Percentiles rank a stretch among this genome's conserved stretches.
These are phyloP conservation scores for Actinia equina DNA, from an alignment of 64 coral and sea anemone species.

Conservation along the genomic window DNA sequence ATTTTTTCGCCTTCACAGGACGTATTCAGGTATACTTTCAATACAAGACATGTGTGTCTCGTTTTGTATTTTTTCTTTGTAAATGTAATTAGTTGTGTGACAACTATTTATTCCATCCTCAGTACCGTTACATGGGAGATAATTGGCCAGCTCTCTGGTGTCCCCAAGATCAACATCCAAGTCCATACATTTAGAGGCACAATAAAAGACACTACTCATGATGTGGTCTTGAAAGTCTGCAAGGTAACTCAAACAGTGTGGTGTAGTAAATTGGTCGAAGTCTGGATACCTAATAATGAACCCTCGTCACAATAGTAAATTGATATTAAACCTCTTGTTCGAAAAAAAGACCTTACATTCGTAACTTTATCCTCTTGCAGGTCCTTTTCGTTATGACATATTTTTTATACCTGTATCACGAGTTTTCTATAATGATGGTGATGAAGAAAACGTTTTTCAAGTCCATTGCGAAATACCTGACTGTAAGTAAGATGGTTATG, in stretches of 20 bases:
- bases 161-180: slow-evolving; percentile 1
- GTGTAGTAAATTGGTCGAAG: neutral
- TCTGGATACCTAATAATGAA: neutral
- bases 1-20: slow-evolving; percentile 33
- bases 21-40: neutral
- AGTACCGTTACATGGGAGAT: slow-evolving; percentile 34
- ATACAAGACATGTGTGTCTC: neutral
- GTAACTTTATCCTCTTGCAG: neutral
- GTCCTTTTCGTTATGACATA: slow-evolving; percentile 14
- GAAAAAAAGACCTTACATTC: neutral
- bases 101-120: neutral
- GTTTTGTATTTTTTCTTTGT: neutral
- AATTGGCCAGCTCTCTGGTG: neutral
- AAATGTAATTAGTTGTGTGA: neutral
- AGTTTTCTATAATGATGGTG: slow-evolving; percentile 16
- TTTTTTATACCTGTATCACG: slow-evolving; percentile 31
- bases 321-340: neutral
- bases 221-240: slow-evolving; percentile 23
- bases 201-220: neutral
- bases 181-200: slow-evolving; percentile 19
- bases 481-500: neutral
- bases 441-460: slow-evolving; percentile 32
- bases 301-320: too few relatives aligned
- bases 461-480: neutral
- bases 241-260: slow-evolving; percentile 10